Conservation (phyloP, 37 sponge, comb jelly and placozoan genomes). For the Ianthella basta region DNA sequence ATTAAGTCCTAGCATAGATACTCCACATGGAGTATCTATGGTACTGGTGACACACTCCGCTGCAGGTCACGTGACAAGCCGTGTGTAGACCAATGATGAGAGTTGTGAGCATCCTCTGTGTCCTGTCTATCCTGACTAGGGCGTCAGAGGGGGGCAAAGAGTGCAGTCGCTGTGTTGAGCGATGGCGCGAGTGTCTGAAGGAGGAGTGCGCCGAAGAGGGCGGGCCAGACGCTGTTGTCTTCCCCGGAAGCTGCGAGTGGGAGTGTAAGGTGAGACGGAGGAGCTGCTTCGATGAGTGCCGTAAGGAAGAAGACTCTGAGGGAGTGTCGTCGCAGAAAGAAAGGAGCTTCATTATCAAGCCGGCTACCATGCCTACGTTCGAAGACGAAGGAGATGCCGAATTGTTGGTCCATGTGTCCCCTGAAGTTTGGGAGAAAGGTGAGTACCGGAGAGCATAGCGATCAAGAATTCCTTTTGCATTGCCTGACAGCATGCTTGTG, state of each 20-base stretch:
- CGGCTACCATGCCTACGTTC: neutral
- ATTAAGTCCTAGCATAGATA: no score
- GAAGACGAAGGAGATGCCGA: slow-evolving; percentile 14
- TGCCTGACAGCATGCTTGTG: neutral
- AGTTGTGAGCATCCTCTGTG: no score
- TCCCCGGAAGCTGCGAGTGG: slow-evolving; percentile 9
- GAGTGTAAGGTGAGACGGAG: neutral
- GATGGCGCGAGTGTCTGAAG: no score
- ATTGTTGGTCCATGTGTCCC: slow-evolving; percentile 12
- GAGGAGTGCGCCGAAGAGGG: no score
- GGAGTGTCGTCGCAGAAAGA: neutral
- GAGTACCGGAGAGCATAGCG: neutral
- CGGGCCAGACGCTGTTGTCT: neutral
- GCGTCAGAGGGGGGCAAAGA: no score
- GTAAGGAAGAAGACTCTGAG: neutral
- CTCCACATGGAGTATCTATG: no score
- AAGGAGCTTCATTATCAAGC: neutral
- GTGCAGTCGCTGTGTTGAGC: no score
- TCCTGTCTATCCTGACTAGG: no score
- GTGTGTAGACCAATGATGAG: no score
- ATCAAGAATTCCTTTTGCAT: no score
- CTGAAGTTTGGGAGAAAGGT: neutral
- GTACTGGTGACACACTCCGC: no score
- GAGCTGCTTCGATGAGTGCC: slow-evolving; percentile 2
- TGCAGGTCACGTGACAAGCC: no score